A percentile compares a stretch with the other conserved stretches of the same genome.
phyloP scores from a whole-genome alignment of 2,113 vertebrate species.

The Cricetomys ansorgei region DNA sequence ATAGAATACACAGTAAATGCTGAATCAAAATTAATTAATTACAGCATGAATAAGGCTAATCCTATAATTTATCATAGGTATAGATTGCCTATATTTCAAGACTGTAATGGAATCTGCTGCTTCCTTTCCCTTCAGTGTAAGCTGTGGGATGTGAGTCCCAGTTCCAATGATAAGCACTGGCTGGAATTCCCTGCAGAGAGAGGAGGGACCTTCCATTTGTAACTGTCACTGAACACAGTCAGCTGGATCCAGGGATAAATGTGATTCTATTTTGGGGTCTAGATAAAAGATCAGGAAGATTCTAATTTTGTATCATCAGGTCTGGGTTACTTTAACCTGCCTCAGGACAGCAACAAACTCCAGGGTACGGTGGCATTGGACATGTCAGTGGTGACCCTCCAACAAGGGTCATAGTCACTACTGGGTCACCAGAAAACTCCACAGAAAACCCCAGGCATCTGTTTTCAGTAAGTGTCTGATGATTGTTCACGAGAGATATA shows the following conservation, averaged over 20 bases:
- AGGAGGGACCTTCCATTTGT: neutral
- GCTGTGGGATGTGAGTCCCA: neutral
- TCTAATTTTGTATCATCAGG: neutral
- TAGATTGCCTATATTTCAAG: conserved; percentile 29
- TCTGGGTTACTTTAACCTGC: neutral
- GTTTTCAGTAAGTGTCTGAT: neutral
- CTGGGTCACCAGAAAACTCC: neutral
- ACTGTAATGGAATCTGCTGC: neutral
- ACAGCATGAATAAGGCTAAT: neutral
- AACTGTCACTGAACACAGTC: neutral
- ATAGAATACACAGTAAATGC: neutral
- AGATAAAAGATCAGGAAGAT: neutral
- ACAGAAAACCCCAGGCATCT: neutral
- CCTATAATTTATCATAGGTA: neutral
- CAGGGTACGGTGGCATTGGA: too few species aligned
- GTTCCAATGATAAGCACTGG: neutral
- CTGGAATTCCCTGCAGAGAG: neutral
- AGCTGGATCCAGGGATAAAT: neutral
- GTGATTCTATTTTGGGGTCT: neutral
- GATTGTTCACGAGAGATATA: neutral
- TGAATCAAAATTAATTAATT: conserved; percentile 33
- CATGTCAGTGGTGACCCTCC: neutral
- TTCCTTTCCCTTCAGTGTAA: neutral
- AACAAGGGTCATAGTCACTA: neutral
- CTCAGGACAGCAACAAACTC: too few species aligned